Conservation (phyloP, 2,888 invertebrate genomes). For the Agrochola lota region DNA sequence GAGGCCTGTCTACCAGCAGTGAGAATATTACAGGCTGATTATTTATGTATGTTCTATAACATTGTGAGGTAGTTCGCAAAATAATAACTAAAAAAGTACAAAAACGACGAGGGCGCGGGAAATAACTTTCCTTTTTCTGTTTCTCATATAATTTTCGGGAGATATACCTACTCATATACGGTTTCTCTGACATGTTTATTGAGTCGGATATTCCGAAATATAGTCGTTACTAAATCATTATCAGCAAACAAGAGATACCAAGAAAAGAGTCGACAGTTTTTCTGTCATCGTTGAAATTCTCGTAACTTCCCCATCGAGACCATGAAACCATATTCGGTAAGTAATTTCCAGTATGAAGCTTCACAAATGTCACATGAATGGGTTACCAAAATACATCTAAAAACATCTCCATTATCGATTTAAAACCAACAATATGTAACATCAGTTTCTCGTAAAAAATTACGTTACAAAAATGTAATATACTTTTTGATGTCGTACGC, state of each 20-base stretch:
- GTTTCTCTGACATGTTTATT: neutral
- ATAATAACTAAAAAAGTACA: too few relatives aligned
- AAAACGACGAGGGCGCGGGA: too few relatives aligned
- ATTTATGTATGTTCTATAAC: too few relatives aligned
- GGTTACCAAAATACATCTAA: neutral
- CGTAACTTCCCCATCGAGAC: neutral
- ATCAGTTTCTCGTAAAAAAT: neutral
- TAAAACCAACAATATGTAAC: neutral
- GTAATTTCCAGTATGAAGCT: neutral
- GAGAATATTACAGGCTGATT: too few relatives aligned
- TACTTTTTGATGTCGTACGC: neutral
- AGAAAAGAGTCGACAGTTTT: neutral
- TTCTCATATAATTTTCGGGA: neutral
- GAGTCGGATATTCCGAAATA: neutral
- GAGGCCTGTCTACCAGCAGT: too few relatives aligned
- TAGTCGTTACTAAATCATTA: neutral
- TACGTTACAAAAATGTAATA: neutral
- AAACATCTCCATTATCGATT: neutral
- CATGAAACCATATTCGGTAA: conserved; percentile 10
- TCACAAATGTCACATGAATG: neutral
- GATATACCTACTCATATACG: too few relatives aligned
- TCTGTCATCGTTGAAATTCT: neutral
- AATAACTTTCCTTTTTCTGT: neutral
- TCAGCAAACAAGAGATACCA: neutral
- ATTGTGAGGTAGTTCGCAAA: too few relatives aligned